Conservation (phyloP, 2,888 invertebrate species). For the Liposcelis brunnea region DNA sequence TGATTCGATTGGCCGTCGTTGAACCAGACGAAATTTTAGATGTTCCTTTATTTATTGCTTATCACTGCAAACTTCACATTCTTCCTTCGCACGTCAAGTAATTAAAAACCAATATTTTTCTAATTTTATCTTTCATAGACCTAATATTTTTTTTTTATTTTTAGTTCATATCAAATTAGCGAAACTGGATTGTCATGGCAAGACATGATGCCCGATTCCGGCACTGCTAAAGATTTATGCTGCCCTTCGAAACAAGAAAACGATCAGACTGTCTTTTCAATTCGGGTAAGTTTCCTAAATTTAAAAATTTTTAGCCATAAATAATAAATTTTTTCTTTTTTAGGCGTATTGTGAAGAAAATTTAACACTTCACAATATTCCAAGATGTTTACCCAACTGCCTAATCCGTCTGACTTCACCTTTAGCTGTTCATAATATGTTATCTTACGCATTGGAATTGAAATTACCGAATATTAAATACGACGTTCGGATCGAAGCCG, state of each 20-base stretch:
- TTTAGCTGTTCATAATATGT: slow-evolving; percentile 52
- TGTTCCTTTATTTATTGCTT: slow-evolving; percentile 61
- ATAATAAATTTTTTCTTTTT: slow-evolving; percentile 11
- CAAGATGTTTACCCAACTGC: slow-evolving; percentile 49
- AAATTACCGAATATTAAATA: slow-evolving; percentile 32
- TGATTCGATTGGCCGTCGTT: slow-evolving; percentile 50
- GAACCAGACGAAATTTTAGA: slow-evolving; percentile 57
- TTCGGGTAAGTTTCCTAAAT: slow-evolving; percentile 32
- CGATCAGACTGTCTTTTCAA: slow-evolving; percentile 43
- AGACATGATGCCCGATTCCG: slow-evolving; percentile 49
- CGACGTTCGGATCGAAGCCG: slow-evolving; percentile 45
- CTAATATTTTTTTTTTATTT: slow-evolving; percentile 4
- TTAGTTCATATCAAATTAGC: slow-evolving; percentile 49
- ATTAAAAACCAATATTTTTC: slow-evolving; percentile 23
- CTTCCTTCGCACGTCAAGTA: slow-evolving; percentile 57
- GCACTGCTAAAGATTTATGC: slow-evolving; percentile 43
- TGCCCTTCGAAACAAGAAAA: slow-evolving; percentile 46
- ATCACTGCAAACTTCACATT: slow-evolving; percentile 58
- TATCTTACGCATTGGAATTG: slow-evolving; percentile 53
- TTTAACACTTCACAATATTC: slow-evolving; percentile 25
- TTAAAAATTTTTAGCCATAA: neutral
- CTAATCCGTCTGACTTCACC: slow-evolving; percentile 55
- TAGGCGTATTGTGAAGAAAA: slow-evolving; percentile 34
- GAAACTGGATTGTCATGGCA: slow-evolving; percentile 64
- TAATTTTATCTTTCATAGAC: neutral